A percentile compares a stretch with the other conserved stretches of the same genome.
phyloP scores from a whole-genome alignment of 2,888 invertebrate species.

The Zygaena filipendulae region DNA sequence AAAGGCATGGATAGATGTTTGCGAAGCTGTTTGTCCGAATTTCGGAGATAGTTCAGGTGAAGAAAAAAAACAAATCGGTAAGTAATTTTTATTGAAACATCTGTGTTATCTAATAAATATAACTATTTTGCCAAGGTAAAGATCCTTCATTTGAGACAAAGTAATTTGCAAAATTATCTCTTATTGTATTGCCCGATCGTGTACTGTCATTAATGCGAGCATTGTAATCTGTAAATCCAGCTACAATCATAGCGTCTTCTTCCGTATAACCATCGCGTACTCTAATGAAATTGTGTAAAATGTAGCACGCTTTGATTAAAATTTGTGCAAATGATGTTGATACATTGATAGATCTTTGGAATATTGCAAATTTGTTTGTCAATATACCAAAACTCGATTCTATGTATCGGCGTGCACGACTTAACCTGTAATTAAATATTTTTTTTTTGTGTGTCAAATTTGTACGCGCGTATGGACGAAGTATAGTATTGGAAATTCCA shows the following conservation, averaged over 20 bases:
- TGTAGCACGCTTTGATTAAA: slow-evolving; percentile 9
- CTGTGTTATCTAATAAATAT: slow-evolving; percentile 2
- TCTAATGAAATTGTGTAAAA: slow-evolving; percentile 11
- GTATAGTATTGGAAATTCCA: slow-evolving; percentile 11
- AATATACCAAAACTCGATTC: slow-evolving; percentile 14
- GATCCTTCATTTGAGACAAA: slow-evolving; percentile 2
- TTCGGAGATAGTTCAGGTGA: slow-evolving; percentile 2
- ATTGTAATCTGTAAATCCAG: slow-evolving; percentile 7
- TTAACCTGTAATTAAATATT: slow-evolving; percentile 14
- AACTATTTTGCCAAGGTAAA: slow-evolving; percentile 2
- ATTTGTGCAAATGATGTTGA: slow-evolving; percentile 6
- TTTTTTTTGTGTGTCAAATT: slow-evolving; percentile 11
- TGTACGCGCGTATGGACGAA: slow-evolving; percentile 11
- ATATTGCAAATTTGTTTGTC: slow-evolving; percentile 11
- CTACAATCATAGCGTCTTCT: slow-evolving; percentile 8
- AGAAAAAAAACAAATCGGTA: slow-evolving; percentile 4
- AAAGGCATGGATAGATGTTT: slow-evolving; percentile 6
- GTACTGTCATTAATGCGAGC: no score
- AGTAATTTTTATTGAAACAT: slow-evolving; percentile 3
- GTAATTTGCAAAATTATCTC: no score
- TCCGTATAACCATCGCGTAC: slow-evolving; percentile 9
- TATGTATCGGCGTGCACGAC: slow-evolving; percentile 13
- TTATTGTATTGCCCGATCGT: no score
- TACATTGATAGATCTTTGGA: slow-evolving; percentile 12
- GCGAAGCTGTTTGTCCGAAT: slow-evolving; percentile 2